Conservation (phyloP, 2,113 vertebrate species). For the Pomatorhinus ruficollis region DNA sequence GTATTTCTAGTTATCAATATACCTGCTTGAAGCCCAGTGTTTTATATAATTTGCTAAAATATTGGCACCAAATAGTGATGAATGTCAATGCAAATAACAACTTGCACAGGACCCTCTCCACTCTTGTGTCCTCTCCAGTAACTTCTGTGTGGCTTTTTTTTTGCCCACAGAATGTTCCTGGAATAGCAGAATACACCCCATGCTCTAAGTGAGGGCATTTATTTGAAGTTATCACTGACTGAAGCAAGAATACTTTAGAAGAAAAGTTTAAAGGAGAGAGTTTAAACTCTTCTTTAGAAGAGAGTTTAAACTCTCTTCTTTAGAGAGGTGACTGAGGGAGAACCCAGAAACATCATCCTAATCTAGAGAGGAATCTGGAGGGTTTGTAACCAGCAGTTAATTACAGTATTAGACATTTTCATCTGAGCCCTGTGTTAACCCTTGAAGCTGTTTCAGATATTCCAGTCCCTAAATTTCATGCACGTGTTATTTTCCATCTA, state of each 20-base stretch:
- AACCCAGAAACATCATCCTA: neutral
- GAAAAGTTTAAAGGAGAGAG: neutral
- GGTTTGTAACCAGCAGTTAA: neutral
- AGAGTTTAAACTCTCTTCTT: too few species aligned
- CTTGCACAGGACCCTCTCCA: neutral
- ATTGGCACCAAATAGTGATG: neutral
- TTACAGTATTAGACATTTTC: neutral
- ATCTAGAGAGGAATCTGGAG: neutral
- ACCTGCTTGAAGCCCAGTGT: neutral
- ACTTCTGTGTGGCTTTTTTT: neutral
- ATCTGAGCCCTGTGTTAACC: neutral
- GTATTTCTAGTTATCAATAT: neutral
- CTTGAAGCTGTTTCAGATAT: neutral
- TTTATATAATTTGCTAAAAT: neutral
- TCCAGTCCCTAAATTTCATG: neutral
- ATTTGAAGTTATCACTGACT: neutral
- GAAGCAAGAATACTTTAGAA: neutral
- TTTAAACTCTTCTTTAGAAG: too few species aligned
- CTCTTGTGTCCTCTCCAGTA: neutral
- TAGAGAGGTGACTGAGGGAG: neutral
- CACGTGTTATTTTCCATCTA: neutral
- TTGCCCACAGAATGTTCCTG: neutral
- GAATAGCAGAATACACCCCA: neutral
- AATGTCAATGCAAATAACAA: neutral
- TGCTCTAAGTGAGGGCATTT: neutral